Base-by-base conservation (phyloP, 2,888 invertebrate species). In the Hyposoter dolosus region DNA sequence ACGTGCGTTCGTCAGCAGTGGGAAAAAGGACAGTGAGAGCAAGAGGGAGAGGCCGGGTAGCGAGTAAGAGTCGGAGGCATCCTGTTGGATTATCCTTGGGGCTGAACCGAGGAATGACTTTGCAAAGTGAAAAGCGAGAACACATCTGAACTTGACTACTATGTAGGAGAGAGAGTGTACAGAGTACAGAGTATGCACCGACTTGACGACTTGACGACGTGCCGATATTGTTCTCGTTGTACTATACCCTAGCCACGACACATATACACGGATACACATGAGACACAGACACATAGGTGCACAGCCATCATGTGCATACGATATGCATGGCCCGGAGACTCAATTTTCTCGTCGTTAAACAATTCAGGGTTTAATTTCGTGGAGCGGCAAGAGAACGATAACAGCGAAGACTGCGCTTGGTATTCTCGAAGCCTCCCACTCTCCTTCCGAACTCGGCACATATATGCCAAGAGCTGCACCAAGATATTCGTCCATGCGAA, bases 361-460 rank as follows among this genome's bases (percentile, higher is more conserved):
- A 90, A 91, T 90, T 89, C 89, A 89, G 78, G 87, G 89, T 91
- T 91, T 91, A 91, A 92, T 90, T 89, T 85, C 84, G 86, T 79
- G 86, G 84, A 81, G 78, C 80, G 66, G 85, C 77, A 85, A 83
- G 86, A 74, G 87, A 85, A 83, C 75, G 89, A 87, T 65, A 82
- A 82, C 82, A 80, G 81, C 74, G 68, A 84, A 86, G 81, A 53
- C 79, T 75, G 50, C 66, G 45, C 66, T 32, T 19, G 19, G 56
- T 28, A 43, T 45, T n/a, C 68, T 75, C 81, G 78, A 65, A 63
- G 32, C 74, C 84, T 69, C 75, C 40, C 0, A 69, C 60, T 56
- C 68, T 74, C 77, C 66, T 76, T 65, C 74, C 63, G 43, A 81
- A 66, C 78, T 83, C 68, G 66, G 40, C 40, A 81, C 76, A 71